Conservation (phyloP, 2,113 vertebrate genomes). For the Grammomys dolichurus region DNA sequence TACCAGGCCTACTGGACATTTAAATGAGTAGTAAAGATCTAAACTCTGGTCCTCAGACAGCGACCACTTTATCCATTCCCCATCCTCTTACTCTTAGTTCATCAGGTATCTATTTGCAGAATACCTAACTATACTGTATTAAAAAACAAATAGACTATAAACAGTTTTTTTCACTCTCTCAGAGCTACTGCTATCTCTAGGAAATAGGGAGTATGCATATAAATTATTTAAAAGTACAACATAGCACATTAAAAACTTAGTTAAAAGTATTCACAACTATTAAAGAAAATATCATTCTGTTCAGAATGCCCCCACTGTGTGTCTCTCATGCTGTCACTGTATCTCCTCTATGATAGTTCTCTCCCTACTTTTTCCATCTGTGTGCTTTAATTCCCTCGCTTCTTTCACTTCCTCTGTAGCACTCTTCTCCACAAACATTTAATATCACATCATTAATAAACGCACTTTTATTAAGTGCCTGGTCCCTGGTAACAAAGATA, state of each 20-base stretch:
- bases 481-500: not conserved
- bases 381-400: constrained; percentile 25
- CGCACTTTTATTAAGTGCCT: constrained; percentile 41
- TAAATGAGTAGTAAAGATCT: not conserved
- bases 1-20: not conserved
- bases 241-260: constrained; percentile 20
- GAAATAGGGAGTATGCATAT: not conserved
- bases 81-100: constrained; percentile 2
- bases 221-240: constrained; percentile 11
- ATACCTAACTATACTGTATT: not conserved
- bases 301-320: not conserved
- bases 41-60: not conserved
- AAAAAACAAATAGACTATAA: constrained; percentile 14
- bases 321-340: not conserved
- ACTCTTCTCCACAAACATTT: not conserved
- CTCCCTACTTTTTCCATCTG: not conserved
- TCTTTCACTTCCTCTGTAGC: constrained; percentile 1
- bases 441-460: constrained; percentile 24
- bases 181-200: not conserved
- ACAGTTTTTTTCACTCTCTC: constrained; percentile 26
- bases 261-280: not conserved
- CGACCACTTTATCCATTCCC: not conserved
- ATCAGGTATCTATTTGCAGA: constrained; percentile 43
- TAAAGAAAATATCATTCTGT: constrained; percentile 9
- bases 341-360: constrained; percentile 25